Evolutionary conservation across 2,113 vertebrate genomes (phyloP).

Genomic region (Gavia stellata): DNA sequence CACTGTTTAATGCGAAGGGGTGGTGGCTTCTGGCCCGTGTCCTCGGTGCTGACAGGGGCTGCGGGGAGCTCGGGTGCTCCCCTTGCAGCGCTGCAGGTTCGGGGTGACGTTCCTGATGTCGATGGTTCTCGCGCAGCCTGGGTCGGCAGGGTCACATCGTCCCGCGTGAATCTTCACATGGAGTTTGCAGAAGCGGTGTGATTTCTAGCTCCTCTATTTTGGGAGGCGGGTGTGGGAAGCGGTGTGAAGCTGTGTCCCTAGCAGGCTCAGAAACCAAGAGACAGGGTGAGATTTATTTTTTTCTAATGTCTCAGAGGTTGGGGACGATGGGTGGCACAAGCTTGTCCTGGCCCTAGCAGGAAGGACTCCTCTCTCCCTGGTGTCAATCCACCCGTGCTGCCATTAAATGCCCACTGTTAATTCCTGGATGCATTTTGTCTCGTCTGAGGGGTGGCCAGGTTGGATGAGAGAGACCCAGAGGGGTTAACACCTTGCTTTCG

Average conservation of each 20-base stretch:
- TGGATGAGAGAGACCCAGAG: neutral
- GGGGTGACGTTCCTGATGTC: neutral
- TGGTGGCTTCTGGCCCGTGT: neutral
- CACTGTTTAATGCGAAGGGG: neutral
- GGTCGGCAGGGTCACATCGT: neutral
- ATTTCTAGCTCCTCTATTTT: neutral
- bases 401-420: neutral
- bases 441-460: neutral
- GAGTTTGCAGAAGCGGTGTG: neutral
- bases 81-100: fast-evolving
- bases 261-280: neutral
- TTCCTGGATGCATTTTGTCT: neutral
- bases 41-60: too few relatives aligned
- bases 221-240: neutral
- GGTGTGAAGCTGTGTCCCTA: neutral
- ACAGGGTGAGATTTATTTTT: neutral
- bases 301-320: neutral
- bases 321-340: neutral
- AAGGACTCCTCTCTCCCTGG: neutral
- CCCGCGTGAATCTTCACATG: neutral
- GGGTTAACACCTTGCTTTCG: neutral
- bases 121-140: neutral
- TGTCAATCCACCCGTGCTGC: neutral
- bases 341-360: neutral
- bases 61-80: neutral